These are phyloP conservation scores for Bombus waltoni DNA, from an alignment of 1,140 invertebrate genomes.

Conservation along the genomic window DNA sequence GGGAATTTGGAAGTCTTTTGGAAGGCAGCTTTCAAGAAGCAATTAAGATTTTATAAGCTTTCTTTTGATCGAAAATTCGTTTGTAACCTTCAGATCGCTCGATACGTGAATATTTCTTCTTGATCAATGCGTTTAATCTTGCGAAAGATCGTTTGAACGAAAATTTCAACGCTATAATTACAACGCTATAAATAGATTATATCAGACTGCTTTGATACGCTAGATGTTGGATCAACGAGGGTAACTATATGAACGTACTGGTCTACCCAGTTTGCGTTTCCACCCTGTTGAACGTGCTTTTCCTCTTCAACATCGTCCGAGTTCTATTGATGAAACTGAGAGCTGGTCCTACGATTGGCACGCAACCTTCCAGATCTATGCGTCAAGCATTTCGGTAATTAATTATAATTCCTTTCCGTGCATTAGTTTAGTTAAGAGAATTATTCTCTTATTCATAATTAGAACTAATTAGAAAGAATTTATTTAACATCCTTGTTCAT, in stretches of 20 bases:
- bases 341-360: constrained; percentile 84
- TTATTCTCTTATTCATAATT: background rate
- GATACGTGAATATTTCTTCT: background rate
- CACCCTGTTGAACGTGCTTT: constrained; percentile 92
- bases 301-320: constrained; percentile 96
- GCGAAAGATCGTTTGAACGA: too few relatives aligned
- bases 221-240: constrained; percentile 93
- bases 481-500: background rate
- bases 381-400: constrained; percentile 90
- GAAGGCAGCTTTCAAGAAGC: background rate
- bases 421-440: background rate
- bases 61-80: background rate
- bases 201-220: background rate
- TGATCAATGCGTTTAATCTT: background rate
- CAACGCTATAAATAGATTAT: background rate
- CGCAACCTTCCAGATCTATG: constrained; percentile 87
- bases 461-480: background rate
- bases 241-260: constrained; percentile 88
- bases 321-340: constrained; percentile 95
- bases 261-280: constrained; percentile 91
- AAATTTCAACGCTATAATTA: background rate
- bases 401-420: background rate
- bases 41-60: background rate
- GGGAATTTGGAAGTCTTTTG: background rate
- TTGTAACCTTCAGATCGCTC: background rate